phyloP scores from a whole-genome alignment of 2,113 vertebrate species.

The Serilophus lunatus region DNA sequence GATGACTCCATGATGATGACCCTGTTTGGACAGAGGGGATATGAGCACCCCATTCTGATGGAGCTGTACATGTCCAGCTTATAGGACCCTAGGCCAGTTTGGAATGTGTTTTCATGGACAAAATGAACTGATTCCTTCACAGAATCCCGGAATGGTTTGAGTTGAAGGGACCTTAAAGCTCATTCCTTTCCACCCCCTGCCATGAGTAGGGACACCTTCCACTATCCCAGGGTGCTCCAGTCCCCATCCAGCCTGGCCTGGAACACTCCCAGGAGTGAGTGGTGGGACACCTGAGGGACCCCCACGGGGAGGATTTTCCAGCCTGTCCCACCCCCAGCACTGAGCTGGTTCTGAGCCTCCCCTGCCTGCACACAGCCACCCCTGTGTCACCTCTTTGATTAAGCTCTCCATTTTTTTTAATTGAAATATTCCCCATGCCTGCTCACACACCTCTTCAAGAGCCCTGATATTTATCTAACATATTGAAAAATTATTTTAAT shows the following conservation, averaged over 20 bases:
- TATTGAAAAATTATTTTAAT: slow-evolving; percentile 50
- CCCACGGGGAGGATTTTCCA: rapidly evolving
- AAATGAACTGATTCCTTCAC: background rate
- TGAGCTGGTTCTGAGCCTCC: rapidly evolving
- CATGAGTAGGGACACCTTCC: background rate
- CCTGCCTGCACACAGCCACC: background rate
- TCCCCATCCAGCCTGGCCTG: background rate
- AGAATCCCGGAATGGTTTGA: background rate
- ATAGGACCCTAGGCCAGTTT: background rate
- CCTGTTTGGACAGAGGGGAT: rapidly evolving
- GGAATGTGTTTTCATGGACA: background rate
- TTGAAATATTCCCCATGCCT: background rate
- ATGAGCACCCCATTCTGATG: rapidly evolving
- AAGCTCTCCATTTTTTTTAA: background rate
- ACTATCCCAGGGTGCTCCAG: background rate
- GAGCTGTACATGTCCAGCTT: background rate
- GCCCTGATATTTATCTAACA: slow-evolving; percentile 32
- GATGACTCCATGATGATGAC: background rate
- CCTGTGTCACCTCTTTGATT: background rate
- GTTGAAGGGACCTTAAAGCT: background rate
- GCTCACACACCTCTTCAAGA: background rate
- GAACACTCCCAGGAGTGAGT: background rate
- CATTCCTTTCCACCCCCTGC: rapidly evolving
- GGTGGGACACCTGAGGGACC: background rate
- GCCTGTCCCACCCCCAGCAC: background rate